These are phyloP conservation scores for Troides oblongomaculatus DNA, from an alignment of 2,888 invertebrate genomes.

Conservation along the genomic window DNA sequence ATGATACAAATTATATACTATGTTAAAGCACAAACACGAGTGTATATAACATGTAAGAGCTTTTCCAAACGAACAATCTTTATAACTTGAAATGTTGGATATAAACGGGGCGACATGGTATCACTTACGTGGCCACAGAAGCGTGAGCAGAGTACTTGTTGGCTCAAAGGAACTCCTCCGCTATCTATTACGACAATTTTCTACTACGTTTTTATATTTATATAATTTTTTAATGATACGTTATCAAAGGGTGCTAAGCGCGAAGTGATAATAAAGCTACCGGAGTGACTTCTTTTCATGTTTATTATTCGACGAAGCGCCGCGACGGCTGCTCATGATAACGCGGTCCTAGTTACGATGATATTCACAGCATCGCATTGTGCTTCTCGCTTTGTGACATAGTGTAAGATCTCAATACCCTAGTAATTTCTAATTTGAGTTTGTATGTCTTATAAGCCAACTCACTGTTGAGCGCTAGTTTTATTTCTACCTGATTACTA, in stretches of 20 bases:
- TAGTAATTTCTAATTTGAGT: no score
- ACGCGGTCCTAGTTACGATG: no score
- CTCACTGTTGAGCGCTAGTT: no score
- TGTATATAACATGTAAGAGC: conserved; percentile 9
- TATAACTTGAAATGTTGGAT: conserved; percentile 24
- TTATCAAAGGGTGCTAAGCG: background rate
- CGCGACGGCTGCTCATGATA: no score
- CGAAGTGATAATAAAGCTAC: no score
- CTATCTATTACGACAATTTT: conserved; percentile 17
- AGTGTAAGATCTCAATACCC: no score
- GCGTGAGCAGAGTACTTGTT: conserved; percentile 18
- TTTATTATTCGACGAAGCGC: no score
- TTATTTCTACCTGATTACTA: no score
- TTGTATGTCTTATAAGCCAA: no score
- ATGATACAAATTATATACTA: background rate
- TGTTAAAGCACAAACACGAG: background rate
- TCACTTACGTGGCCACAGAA: conserved; percentile 19
- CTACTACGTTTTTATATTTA: conserved; percentile 9
- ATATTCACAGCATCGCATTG: no score
- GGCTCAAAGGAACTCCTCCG: conserved; percentile 19
- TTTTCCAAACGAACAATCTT: conserved; percentile 29
- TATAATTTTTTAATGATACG: background rate
- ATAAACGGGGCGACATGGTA: conserved; percentile 20
- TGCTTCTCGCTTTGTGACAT: no score
- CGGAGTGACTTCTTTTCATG: no score